Evolutionary conservation across 2,888 invertebrate species (phyloP).

Genomic region (Noctua fimbriata): DNA sequence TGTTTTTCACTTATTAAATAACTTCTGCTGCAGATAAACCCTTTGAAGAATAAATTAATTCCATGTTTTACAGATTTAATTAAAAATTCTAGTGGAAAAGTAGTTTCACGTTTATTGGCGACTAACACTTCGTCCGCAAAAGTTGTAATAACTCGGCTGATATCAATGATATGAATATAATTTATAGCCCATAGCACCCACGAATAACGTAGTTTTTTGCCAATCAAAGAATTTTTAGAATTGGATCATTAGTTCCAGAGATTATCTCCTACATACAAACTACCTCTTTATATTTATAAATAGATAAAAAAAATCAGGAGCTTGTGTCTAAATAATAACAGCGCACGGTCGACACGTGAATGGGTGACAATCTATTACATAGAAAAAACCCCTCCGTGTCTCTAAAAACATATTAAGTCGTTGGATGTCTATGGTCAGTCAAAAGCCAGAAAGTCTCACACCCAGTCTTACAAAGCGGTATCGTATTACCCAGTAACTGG

Average conservation of each 20-base stretch:
- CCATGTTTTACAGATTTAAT: background rate
- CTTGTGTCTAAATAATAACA: background rate
- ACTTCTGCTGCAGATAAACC: background rate
- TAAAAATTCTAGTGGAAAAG: background rate
- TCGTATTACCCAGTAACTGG: too few relatives aligned
- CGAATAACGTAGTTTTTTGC: too few relatives aligned
- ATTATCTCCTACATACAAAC: too few relatives aligned
- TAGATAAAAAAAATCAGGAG: background rate
- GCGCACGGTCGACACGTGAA: background rate
- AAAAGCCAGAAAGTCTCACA: background rate
- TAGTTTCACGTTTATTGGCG: background rate
- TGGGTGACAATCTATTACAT: background rate
- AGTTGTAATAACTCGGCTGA: too few relatives aligned
- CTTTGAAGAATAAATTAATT: background rate
- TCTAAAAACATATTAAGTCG: too few relatives aligned
- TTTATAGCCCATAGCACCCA: too few relatives aligned
- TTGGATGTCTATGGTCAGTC: background rate
- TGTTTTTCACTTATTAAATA: background rate
- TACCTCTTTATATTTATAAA: too few relatives aligned
- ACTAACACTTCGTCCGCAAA: too few relatives aligned
- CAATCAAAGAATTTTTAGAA: too few relatives aligned
- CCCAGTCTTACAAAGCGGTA: background rate
- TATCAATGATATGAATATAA: too few relatives aligned
- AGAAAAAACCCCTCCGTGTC: too few relatives aligned
- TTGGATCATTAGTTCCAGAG: too few relatives aligned